Conservation (phyloP, 1,140 invertebrate genomes). For the Drosophila ficusphila region DNA sequence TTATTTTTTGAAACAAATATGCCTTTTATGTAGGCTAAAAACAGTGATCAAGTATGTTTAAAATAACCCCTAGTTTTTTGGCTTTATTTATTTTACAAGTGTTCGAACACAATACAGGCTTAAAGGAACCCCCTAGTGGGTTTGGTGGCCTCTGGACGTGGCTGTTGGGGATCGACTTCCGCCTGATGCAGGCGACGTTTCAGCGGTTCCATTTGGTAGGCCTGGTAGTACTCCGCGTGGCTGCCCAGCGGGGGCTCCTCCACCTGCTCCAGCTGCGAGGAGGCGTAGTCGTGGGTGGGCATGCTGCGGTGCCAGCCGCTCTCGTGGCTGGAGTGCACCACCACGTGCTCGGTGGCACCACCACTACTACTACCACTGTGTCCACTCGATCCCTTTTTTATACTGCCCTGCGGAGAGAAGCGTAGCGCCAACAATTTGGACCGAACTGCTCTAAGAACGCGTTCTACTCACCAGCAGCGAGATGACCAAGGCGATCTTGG, state of each 20-base stretch:
- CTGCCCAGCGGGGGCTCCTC: conserved; percentile 18
- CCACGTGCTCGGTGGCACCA: conserved; percentile 85
- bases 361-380: conserved; percentile 82
- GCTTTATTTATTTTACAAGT: background rate
- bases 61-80: background rate
- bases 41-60: background rate
- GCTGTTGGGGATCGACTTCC: background rate
- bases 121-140: conserved; percentile 52
- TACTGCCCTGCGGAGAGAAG: conserved; percentile 84
- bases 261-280: conserved; percentile 29
- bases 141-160: conserved; percentile 5
- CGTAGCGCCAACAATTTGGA: conserved; percentile 61
- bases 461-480: conserved; percentile 86
- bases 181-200: conserved; percentile 41
- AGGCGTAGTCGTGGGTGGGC: conserved; percentile 56
- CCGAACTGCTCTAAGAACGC: conserved; percentile 10
- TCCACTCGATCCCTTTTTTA: conserved; percentile 87
- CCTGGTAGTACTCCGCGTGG: conserved; percentile 52
- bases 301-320: conserved; percentile 81
- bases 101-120: background rate
- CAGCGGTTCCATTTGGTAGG: conserved; percentile 45
- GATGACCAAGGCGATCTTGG: conserved; percentile 88
- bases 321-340: conserved; percentile 85
- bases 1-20: no score
- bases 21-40: background rate